phyloP scores from a whole-genome alignment of 2,797 vertebrate genomes.

The Halcyon leucocephala region DNA sequence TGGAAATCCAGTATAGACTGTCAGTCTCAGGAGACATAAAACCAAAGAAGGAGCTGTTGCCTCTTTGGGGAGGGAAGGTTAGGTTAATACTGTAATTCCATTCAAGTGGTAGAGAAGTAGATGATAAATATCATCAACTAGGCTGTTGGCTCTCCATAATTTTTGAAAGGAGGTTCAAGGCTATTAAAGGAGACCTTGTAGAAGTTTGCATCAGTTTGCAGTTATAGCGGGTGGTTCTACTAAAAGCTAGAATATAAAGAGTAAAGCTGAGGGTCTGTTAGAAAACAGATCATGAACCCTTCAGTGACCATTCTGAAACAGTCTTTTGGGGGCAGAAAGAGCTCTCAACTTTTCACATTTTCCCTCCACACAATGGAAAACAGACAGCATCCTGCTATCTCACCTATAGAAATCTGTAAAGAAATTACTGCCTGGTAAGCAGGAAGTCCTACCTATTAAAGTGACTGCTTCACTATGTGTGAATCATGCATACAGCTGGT shows the following conservation, averaged over 20 bases:
- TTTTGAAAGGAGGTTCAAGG: not conserved
- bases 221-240: not conserved
- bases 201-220: not conserved
- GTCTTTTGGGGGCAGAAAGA: not conserved
- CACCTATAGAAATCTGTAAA: not conserved
- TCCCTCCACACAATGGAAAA: not conserved
- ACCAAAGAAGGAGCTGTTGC: not conserved
- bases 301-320: not conserved
- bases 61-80: not conserved
- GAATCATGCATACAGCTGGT: not conserved
- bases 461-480: not conserved
- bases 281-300: not conserved
- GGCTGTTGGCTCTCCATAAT: not conserved
- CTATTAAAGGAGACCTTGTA: not conserved
- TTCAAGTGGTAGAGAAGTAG: not conserved
- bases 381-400: not conserved
- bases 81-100: constrained; percentile 36
- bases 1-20: constrained; percentile 7
- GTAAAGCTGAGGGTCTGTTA: not conserved
- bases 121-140: not conserved
- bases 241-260: not conserved
- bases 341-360: not conserved
- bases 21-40: not conserved
- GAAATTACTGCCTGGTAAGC: not conserved
- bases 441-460: not conserved